Evolutionary conservation across 2,113 vertebrate species (phyloP), one percentile per base, ranked within the genome.

Genomic region (Hypomesus transpacificus): DNA sequence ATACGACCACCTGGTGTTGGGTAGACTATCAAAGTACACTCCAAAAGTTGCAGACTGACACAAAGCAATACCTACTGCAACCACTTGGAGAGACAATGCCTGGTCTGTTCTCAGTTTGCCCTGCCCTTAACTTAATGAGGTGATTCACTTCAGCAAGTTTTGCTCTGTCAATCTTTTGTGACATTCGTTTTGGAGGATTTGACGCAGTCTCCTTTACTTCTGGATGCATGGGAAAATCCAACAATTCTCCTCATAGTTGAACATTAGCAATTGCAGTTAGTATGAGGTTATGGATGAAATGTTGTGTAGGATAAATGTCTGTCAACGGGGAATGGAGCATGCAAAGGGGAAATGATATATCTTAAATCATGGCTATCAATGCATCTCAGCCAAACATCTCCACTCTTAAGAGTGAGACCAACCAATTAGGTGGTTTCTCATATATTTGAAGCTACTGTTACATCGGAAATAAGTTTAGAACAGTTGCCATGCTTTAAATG

Each of bases 111-210:
- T 60, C 54, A 20, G 46, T 11, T 16, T 65, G 67, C 51, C 22
- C 14, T 69, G 67, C 71, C 28, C 79, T 79, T 2, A 75, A 71
- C 62, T 80, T 86, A 81, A 87, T 85, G 86, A 82, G 76, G 28
- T 13, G 70, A 82, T 81, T 88, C 85, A 81, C 82, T 80, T 83
- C 72, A 18, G 18, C 46, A 52, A 26, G 13, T 69, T 70, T 20
- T 52, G 54, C 46, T 60, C 56, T 31, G 11, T 58, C 64, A 54
- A 60, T 68, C 65, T 51, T 26, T n/a, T 22, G 57, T 66, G 26
- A 61, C 59, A 67, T 74, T 73, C 66, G 72, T 74, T 66, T 73
- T 59, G 59, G 2, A 16, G 31, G 56, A 83, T 75, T 75, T 71
- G 63, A 73, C 76, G 39, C 66, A 71, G 66, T 68, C 52, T 62